Percentiles rank a stretch among this genome's conserved stretches.
Conservation (phyloP, 2,797 vertebrate genomes). For the Lerista edwardsae region DNA sequence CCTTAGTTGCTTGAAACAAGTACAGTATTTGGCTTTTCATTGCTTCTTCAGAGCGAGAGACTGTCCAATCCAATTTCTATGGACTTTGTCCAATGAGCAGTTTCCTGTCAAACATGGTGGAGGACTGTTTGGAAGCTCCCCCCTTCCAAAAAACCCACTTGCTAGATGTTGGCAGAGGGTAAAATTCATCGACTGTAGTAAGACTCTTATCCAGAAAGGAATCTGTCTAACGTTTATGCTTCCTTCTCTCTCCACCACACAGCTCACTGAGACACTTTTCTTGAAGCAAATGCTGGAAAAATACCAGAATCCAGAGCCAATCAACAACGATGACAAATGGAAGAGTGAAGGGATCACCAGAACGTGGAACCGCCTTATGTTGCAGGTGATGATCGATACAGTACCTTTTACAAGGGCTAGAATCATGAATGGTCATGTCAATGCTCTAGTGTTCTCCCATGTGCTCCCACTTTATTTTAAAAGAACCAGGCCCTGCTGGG, state of each 20-base stretch:
- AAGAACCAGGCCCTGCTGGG: not conserved
- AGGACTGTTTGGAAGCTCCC: not conserved
- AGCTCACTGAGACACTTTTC: slow-evolving; percentile 79
- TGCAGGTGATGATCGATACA: slow-evolving; percentile 67
- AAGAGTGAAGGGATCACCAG: slow-evolving; percentile 70
- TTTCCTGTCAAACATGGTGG: not conserved
- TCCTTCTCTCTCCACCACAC: slow-evolving; percentile 29
- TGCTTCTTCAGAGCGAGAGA: not conserved
- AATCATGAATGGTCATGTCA: no score
- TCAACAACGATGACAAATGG: slow-evolving; percentile 66
- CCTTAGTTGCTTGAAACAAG: not conserved
- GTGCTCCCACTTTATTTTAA: not conserved
- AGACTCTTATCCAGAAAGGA: not conserved
- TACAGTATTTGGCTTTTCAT: no score
- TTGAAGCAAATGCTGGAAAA: slow-evolving; percentile 83
- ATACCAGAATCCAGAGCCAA: slow-evolving; percentile 71
- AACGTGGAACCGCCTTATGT: slow-evolving; percentile 82
- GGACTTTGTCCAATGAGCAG: not conserved
- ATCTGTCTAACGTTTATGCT: slow-evolving; percentile 29
- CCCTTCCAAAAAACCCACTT: not conserved
- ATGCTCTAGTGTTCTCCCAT: not conserved
- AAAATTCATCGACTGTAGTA: no score
- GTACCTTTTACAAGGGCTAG: no score
- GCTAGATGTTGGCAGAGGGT: not conserved
- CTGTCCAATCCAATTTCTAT: not conserved